Base-by-base conservation (phyloP, 2,797 vertebrate genomes). In the Sebastes kiyomatsui region DNA sequence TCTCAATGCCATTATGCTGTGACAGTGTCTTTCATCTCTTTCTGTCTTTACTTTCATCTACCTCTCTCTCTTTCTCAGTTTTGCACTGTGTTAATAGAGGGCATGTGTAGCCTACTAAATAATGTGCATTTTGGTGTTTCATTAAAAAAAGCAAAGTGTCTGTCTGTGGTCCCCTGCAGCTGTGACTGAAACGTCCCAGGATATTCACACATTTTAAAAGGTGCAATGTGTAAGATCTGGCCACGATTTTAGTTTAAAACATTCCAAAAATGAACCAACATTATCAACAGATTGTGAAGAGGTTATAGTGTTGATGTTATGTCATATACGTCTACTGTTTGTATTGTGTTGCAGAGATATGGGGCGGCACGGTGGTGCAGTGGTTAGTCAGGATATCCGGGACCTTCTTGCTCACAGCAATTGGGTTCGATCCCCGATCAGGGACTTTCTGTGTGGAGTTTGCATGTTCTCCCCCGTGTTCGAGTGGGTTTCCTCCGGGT, bases 101-200 rank as follows among this genome's bases (percentile, higher is more conserved):
- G 32, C 28, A 66, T 72, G 60, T 81, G 69, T 42, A 49, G 46
- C 46, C 46, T 49, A 42, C 46, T 62, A 25, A 74, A 64, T 66
- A 66, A 59, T 60, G 23, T 83, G 72, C 27, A 62, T 83, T 83
- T 90, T 80, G 72, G 64, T 82, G 75, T 87, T 88, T 62, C 61
- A 85, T 82, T 86, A 75, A 88, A 66, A 84, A 75, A 76, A 28
- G 2, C 2, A 56, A 71, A 70, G 6, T 6, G 13, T 52, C 18
- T 75, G 61, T 67, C 64, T 54, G 67, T 74, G 58, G 67, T 86
- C 32, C 54, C 33, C 23, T 61, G 54, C 58, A 25, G 56, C 3
- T 30, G 59, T 1, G 22, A 30, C 18, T n/a, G 38, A 54, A 62
- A 64, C 4, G 1, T 33, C 35, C 11, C 5, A n/a, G 49, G 58